phyloP scores from a whole-genome alignment of 2,888 invertebrate species.

The Dioctria linearis region DNA sequence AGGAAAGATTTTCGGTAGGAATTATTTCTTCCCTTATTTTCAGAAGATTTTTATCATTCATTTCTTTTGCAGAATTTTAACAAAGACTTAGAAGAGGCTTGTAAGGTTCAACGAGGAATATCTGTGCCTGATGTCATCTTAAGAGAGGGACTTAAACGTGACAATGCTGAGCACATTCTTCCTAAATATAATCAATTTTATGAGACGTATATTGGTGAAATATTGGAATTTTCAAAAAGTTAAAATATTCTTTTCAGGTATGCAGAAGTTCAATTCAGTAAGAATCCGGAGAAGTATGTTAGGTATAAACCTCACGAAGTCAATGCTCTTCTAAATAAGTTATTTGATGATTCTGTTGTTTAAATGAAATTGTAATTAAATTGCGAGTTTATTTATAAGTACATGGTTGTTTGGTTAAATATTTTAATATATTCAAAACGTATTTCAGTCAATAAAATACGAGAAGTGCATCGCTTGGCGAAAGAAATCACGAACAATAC shows the following conservation, averaged over 20 bases:
- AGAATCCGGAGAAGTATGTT: conserved; percentile 94
- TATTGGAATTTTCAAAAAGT: background rate
- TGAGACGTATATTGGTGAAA: conserved; percentile 74
- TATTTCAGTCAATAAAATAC: too few species aligned
- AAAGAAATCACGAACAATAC: too few species aligned
- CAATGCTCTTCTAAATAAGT: conserved; percentile 85
- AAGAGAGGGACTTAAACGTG: conserved; percentile 88
- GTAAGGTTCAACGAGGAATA: conserved; percentile 88
- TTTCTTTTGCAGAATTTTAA: conserved; percentile 84
- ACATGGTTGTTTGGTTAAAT: too few species aligned
- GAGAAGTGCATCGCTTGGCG: too few species aligned
- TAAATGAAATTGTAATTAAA: background rate
- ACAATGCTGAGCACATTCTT: conserved; percentile 90
- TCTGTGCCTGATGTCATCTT: conserved; percentile 94
- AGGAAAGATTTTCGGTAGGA: conserved; percentile 90
- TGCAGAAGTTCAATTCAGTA: conserved; percentile 85
- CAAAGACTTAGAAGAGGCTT: conserved; percentile 94
- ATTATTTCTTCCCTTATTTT: background rate
- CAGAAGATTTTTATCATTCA: conserved; percentile 12
- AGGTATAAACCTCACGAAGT: conserved; percentile 91
- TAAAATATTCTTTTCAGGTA: conserved; percentile 72
- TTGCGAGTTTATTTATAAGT: too few species aligned
- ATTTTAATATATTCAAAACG: too few species aligned
- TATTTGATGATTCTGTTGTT: conserved; percentile 83
- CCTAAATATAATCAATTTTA: conserved; percentile 89